These are phyloP conservation scores for Antechinus flavipes DNA, from an alignment of 2,113 vertebrate genomes.

Conservation along the genomic window DNA sequence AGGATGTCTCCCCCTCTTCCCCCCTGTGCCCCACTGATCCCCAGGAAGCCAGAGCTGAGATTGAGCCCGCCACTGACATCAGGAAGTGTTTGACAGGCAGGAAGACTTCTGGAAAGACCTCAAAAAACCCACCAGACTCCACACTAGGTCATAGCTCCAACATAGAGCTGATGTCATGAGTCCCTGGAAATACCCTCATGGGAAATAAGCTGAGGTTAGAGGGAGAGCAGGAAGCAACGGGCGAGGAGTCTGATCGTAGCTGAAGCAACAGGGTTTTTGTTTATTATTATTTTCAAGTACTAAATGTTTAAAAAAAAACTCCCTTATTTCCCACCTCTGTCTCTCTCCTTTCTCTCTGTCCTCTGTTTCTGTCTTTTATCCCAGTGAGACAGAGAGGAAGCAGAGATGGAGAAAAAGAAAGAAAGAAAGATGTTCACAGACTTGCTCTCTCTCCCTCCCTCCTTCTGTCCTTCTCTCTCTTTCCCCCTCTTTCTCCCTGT, in stretches of 20 bases:
- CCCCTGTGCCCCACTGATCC: background rate
- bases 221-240: background rate
- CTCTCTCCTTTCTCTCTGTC: too few relatives aligned
- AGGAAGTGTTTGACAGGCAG: background rate
- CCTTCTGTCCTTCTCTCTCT: too few relatives aligned
- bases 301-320: background rate
- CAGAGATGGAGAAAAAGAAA: too few relatives aligned
- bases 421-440: background rate
- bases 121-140: background rate
- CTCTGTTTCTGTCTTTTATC: too few relatives aligned
- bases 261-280: background rate
- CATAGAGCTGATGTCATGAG: background rate
- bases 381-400: too few relatives aligned
- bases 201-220: background rate
- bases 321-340: background rate
- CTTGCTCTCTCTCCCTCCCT: background rate
- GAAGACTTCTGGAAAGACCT: background rate
- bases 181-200: background rate
- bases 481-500: too few relatives aligned
- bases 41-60: background rate
- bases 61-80: background rate
- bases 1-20: background rate
- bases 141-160: background rate
- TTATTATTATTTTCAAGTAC: background rate
- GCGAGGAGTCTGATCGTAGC: background rate